A percentile compares a stretch with the other conserved stretches of the same genome.
Conservation (phyloP, 2,113 vertebrate genomes). For the Stomatorhinus ivindoensis region DNA sequence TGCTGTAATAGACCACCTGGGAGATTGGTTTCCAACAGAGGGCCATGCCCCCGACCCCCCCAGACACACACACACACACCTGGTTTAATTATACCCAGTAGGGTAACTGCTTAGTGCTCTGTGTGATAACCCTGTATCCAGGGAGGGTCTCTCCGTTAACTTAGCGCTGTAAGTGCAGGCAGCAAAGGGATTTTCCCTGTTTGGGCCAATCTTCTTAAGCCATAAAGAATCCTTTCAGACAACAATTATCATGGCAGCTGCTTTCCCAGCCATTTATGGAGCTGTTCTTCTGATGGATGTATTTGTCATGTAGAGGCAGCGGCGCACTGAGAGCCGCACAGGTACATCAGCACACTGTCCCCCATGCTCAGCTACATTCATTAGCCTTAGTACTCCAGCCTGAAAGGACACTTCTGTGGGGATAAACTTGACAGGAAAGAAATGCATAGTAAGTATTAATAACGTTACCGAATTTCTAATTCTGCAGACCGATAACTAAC, state of each 20-base stretch:
- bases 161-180: conserved; percentile 36
- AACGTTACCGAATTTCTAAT: background rate
- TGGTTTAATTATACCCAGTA: conserved; percentile 60
- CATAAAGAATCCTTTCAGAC: background rate
- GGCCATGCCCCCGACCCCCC: conserved; percentile 42
- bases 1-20: conserved; percentile 59
- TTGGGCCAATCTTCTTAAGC: background rate
- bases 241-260: conserved; percentile 31
- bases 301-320: conserved; percentile 42
- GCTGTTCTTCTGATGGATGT: conserved; percentile 23
- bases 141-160: conserved; percentile 43
- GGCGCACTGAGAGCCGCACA: conserved; percentile 5
- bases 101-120: conserved; percentile 46
- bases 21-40: conserved; percentile 28
- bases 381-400: conserved; percentile 34
- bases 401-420: conserved; percentile 14
- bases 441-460: conserved; percentile 30
- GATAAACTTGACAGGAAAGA: conserved; percentile 13
- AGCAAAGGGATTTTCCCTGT: conserved; percentile 30
- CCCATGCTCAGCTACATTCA: conserved; percentile 35
- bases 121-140: conserved; percentile 47
- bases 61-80: conserved; percentile 24
- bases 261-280: background rate
- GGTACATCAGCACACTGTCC: conserved; percentile 8
- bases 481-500: background rate